phyloP scores from a whole-genome alignment of 2,797 vertebrate species.

The Helostoma temminkii region DNA sequence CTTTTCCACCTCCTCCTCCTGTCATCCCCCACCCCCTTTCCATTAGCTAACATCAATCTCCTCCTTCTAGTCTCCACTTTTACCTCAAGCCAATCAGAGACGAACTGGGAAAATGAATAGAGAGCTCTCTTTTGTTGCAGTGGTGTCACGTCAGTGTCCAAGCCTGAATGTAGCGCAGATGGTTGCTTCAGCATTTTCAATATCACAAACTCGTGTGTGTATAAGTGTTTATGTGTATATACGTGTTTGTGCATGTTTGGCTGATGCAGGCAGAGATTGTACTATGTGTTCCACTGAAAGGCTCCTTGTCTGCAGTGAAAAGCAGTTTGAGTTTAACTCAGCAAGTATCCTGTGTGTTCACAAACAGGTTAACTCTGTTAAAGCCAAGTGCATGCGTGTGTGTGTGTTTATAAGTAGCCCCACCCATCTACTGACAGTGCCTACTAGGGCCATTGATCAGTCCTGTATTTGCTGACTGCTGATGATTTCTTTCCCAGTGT shows the following conservation, averaged over 20 bases:
- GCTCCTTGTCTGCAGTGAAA: conserved; percentile 68
- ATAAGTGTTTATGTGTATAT: too few relatives aligned
- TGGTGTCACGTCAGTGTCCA: conserved; percentile 55
- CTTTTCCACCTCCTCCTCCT: neutral
- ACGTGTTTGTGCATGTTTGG: conserved; percentile 16
- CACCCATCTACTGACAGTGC: conserved; percentile 24
- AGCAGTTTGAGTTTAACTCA: conserved; percentile 61
- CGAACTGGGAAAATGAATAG: conserved; percentile 59
- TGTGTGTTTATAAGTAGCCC: conserved; percentile 21
- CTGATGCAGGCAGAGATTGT: conserved; percentile 56
- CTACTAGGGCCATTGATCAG: conserved; percentile 38
- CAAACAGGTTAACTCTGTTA: conserved; percentile 39
- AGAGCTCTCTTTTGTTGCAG: conserved; percentile 55
- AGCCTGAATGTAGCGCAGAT: conserved; percentile 39
- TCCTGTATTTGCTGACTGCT: conserved; percentile 40
- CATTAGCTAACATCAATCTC: conserved; percentile 28
- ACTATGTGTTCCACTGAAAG: conserved; percentile 67
- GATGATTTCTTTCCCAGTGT: conserved; percentile 16
- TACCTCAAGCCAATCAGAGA: conserved; percentile 57
- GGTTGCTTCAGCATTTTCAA: conserved; percentile 53
- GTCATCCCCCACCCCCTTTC: conserved; percentile 34
- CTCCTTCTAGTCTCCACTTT: conserved; percentile 29
- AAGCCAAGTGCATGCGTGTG: conserved; percentile 6
- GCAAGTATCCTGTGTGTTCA: conserved; percentile 32
- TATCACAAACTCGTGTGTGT: conserved; percentile 33